Evolutionary conservation across 2,113 vertebrate species (phyloP), one percentile per base, ranked within the genome.

Genomic region (Aramus guarauna): DNA sequence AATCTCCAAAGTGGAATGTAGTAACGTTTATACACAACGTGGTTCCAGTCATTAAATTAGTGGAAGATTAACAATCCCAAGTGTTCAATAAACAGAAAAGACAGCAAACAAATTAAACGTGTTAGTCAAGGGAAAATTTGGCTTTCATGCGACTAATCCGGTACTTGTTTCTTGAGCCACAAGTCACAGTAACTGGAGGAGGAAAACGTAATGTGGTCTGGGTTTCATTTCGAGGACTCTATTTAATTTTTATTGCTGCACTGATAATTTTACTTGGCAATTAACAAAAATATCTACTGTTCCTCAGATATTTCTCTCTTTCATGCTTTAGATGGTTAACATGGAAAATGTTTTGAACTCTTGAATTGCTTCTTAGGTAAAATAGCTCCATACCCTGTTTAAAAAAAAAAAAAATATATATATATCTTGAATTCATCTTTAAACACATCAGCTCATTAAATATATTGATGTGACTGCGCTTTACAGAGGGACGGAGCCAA

Each of bases 221-320:
- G 85, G 43, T 92, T 87, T 96, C 22, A 63, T 96, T 92, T 81
- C 52, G 37, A 86, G 78, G 80, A 88, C 78, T 81, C 45, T 58
- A 78, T 94, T 96, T 95, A 88, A 91, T 89, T 96, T 96, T 91
- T 94, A 87, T 86, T 47, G 84, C 27, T 14, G 24, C 29, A n/a
- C 69, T 47, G 92, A 83, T 27, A 60, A 81, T 88, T 85, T 71
- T 80, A 86, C 89, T 91, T 66, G 62, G 62, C 79, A 91, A 67
- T 71, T 75, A 86, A 64, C 50, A 73, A 78, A 90, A 88, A 71
- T 63, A 75, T 30, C 74, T 62, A 55, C 90, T 39, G 18, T 79
- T 88, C 62, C 13, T 4, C 34, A 55, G 50, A 68, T 45, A 23
- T 14, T 73, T 83, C 62, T 83, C 29, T 59, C 64, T 85, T 56